Percentiles rank a stretch among this genome's conserved stretches.
Conservation (phyloP, 2,113 vertebrate genomes). For the Octodon degus region DNA sequence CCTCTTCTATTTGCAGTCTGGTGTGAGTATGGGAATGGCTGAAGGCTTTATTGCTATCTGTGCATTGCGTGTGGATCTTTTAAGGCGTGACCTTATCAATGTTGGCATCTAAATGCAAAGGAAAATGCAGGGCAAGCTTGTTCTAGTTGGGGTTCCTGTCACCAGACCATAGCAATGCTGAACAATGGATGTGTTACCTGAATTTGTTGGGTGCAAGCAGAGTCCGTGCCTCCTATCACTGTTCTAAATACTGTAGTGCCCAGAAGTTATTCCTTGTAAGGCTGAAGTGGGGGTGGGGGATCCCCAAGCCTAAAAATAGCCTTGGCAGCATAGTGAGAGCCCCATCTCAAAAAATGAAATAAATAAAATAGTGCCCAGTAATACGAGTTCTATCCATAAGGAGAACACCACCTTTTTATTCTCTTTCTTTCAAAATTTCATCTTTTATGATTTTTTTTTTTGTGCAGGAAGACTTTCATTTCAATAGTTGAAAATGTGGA, state of each 20-base stretch:
- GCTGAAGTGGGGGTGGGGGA: background rate
- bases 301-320: background rate
- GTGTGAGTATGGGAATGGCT: slow-evolving; percentile 81
- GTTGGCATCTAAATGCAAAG: slow-evolving; percentile 86
- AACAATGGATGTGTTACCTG: slow-evolving; percentile 82
- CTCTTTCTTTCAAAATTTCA: background rate
- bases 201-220: slow-evolving; percentile 71
- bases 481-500: slow-evolving; percentile 87
- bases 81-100: slow-evolving; percentile 88
- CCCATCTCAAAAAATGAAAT: background rate
- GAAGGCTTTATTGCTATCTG: slow-evolving; percentile 85
- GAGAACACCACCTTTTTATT: slow-evolving; percentile 73
- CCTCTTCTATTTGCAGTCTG: slow-evolving; percentile 76
- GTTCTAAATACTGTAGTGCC: slow-evolving; percentile 79
- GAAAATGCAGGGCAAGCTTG: slow-evolving; percentile 84
- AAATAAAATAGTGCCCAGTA: slow-evolving; percentile 68
- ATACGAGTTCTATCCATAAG: slow-evolving; percentile 77
- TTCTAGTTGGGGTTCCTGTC: slow-evolving; percentile 85
- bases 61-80: slow-evolving; percentile 81
- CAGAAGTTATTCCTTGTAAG: slow-evolving; percentile 7
- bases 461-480: slow-evolving; percentile 81
- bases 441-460: slow-evolving; percentile 82
- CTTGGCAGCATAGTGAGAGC: background rate
- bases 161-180: slow-evolving; percentile 78
- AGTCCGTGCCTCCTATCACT: slow-evolving; percentile 81